Conservation (phyloP, 64 coral and sea anemone genomes). For the Platygyra sinensis region DNA sequence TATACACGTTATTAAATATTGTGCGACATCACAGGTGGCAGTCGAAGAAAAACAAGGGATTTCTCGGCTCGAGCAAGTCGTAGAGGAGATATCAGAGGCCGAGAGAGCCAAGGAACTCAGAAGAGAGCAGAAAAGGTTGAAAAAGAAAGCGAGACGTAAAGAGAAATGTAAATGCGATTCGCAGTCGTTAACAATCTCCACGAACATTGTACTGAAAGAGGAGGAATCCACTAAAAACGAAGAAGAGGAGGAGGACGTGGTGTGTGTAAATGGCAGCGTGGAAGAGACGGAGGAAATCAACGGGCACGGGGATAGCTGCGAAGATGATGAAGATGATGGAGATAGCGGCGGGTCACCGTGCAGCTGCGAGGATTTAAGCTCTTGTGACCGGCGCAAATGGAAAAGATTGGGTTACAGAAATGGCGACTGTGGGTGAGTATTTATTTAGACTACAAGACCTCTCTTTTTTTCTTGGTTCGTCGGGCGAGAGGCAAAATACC, state of each 20-base stretch:
- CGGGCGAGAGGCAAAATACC: too few relatives aligned
- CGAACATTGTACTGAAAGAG: constrained; percentile 19
- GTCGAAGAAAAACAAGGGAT: constrained; percentile 95
- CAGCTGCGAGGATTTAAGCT: constrained; percentile 53
- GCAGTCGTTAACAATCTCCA: constrained; percentile 8
- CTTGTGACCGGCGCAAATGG: background rate
- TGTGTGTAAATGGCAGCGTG: constrained; percentile 54
- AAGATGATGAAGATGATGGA: constrained; percentile 67
- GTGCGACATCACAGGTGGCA: constrained; percentile 61
- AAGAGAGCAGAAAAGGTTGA: constrained; percentile 90
- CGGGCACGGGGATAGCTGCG: constrained; percentile 75
- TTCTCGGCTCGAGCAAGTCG: constrained; percentile 94
- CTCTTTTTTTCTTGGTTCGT: too few relatives aligned
- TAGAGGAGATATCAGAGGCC: constrained; percentile 94
- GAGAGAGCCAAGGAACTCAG: constrained; percentile 90
- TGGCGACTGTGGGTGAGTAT: constrained; percentile 65
- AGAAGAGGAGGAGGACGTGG: constrained; percentile 4
- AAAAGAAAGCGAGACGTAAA: constrained; percentile 88
- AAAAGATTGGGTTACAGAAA: constrained; percentile 1
- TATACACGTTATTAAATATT: too few relatives aligned
- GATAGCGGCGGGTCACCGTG: constrained; percentile 60
- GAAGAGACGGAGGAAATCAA: constrained; percentile 62
- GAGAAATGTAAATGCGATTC: constrained; percentile 86
- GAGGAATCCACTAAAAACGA: constrained; percentile 53
- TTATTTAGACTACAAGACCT: background rate